These are phyloP conservation scores for Acanthosepion lycidas DNA, from an alignment of 2,888 invertebrate genomes.

Conservation along the genomic window DNA sequence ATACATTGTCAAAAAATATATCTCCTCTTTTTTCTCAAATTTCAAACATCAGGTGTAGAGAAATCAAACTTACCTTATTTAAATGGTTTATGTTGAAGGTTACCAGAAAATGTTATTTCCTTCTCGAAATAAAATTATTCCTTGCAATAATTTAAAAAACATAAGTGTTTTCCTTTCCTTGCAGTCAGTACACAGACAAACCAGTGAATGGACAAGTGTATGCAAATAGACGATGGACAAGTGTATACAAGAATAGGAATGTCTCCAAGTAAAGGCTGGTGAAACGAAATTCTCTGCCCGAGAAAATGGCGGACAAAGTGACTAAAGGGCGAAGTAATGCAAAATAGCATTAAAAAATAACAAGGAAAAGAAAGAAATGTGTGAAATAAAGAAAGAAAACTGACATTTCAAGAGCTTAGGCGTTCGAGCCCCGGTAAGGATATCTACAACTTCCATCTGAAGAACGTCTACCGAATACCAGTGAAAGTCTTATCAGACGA, in stretches of 20 bases:
- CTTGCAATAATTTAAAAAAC: no score
- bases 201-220: not conserved
- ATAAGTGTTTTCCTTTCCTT: not conserved
- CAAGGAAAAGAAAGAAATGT: no score
- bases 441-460: not conserved
- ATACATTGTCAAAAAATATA: no score
- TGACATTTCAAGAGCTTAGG: not conserved
- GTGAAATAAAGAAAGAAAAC: not conserved
- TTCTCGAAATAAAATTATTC: not conserved
- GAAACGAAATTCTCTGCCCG: no score
- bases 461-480: not conserved
- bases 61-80: no score
- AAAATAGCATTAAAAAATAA: no score
- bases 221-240: not conserved
- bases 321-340: not conserved
- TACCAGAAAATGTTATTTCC: not conserved
- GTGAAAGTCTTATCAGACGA: not conserved
- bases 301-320: not conserved
- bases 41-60: no score
- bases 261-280: not conserved
- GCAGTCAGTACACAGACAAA: not conserved
- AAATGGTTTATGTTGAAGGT: not conserved
- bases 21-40: no score
- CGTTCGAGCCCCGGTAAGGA: not conserved
- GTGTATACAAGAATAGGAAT: not conserved